phyloP scores from a whole-genome alignment of 2,113 vertebrate genomes.

The Daphoenositta chrysoptera region DNA sequence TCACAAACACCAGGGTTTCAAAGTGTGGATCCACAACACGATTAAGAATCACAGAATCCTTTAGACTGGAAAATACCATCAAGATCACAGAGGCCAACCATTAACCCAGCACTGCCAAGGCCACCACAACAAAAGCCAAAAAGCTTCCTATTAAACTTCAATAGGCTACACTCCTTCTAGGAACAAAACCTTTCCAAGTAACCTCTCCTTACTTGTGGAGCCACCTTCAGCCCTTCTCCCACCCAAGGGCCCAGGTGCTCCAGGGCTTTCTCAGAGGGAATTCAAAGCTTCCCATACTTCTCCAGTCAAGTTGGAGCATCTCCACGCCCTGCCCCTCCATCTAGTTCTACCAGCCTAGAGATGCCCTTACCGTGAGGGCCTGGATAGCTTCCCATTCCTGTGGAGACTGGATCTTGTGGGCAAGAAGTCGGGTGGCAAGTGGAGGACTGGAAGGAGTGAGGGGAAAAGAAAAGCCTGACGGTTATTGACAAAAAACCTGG shows the following conservation, averaged over 20 bases:
- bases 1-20: background rate
- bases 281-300: background rate
- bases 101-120: background rate
- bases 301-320: background rate
- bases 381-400: slow-evolving; percentile 98
- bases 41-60: background rate
- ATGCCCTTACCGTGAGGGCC: slow-evolving; percentile 85
- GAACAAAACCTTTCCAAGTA: background rate
- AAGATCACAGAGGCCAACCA: background rate
- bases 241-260: background rate
- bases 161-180: background rate
- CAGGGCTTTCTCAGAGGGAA: background rate
- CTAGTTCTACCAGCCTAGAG: background rate
- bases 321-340: background rate
- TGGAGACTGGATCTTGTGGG: slow-evolving; percentile 97
- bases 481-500: background rate
- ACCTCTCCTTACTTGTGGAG: background rate
- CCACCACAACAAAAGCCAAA: background rate
- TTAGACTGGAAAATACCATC: background rate
- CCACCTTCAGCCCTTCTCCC: background rate
- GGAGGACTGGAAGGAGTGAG: slow-evolving; percentile 77
- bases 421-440: slow-evolving; percentile 91
- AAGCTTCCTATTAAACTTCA: background rate
- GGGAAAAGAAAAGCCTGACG: background rate
- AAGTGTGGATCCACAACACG: background rate